Percentiles rank a stretch among this genome's conserved stretches.
Conservation (phyloP, 2,888 invertebrate species). For the Stramonita haemastoma region DNA sequence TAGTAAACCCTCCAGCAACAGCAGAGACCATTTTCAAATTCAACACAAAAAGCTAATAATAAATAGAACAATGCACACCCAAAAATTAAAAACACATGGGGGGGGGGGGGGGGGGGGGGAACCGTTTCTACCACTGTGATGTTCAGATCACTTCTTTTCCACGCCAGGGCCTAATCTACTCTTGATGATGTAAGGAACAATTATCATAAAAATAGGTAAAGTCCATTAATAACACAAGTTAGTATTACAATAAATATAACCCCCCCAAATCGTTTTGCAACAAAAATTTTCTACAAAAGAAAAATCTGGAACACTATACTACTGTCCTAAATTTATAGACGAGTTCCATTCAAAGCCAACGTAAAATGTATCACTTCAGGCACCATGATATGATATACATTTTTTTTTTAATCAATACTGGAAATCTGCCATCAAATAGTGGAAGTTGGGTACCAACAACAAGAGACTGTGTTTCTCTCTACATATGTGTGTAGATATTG, state of each 20-base stretch:
- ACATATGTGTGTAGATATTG: background rate
- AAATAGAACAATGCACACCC: background rate
- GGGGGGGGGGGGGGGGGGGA: background rate
- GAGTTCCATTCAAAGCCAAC: slow-evolving; percentile 6
- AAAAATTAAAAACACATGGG: background rate
- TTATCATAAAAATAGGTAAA: too few species aligned
- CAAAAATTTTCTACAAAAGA: too few species aligned
- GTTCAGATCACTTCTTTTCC: too few species aligned
- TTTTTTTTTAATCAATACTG: background rate
- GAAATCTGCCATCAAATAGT: background rate
- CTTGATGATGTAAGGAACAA: too few species aligned
- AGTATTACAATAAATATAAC: background rate
- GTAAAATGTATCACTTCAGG: background rate
- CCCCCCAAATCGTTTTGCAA: background rate
- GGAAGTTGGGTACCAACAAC: background rate
- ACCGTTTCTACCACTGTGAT: background rate
- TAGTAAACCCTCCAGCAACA: background rate
- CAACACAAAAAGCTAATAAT: background rate
- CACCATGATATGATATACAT: background rate
- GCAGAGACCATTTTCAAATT: background rate
- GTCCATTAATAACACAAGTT: background rate
- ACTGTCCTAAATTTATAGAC: background rate
- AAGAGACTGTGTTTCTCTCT: background rate
- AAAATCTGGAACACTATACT: background rate
- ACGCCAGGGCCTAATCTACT: too few species aligned